Conservation (phyloP, 2,113 vertebrate genomes). For the Sceloporus tristichus region DNA sequence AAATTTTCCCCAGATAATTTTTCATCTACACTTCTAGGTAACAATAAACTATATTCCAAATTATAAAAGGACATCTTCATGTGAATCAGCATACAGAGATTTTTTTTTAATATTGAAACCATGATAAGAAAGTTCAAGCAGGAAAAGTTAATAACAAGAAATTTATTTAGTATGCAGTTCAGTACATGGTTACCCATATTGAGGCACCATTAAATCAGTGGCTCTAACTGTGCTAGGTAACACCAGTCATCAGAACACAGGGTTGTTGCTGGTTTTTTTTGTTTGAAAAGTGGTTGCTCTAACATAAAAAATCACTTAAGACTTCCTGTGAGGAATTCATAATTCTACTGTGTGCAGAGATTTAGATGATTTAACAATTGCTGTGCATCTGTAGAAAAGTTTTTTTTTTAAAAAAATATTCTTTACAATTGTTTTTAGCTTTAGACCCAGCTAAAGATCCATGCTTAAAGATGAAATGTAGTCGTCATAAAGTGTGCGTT, state of each 20-base stretch:
- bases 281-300: background rate
- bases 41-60: background rate
- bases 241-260: background rate
- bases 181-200: background rate
- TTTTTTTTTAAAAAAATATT: conserved; percentile 43
- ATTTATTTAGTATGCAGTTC: background rate
- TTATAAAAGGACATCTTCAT: background rate
- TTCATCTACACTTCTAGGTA: background rate
- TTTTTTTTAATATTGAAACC: background rate
- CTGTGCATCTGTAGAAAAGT: conserved; percentile 16
- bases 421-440: conserved; percentile 75
- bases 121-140: background rate
- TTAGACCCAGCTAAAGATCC: conserved; percentile 95
- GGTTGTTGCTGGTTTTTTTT: no score
- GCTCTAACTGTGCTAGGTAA: background rate
- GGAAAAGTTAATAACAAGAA: background rate
- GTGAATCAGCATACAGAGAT: background rate
- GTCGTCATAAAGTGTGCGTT: conserved; percentile 94
- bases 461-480: conserved; percentile 95
- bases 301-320: background rate
- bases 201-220: background rate
- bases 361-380: conserved; percentile 21
- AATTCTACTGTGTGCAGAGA: background rate
- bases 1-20: no score
- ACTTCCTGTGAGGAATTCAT: background rate